Percentiles rank a stretch among this genome's conserved stretches.
Evolutionary conservation across 2,888 invertebrate species (phyloP).

Genomic region (Therioaphis trifolii): DNA sequence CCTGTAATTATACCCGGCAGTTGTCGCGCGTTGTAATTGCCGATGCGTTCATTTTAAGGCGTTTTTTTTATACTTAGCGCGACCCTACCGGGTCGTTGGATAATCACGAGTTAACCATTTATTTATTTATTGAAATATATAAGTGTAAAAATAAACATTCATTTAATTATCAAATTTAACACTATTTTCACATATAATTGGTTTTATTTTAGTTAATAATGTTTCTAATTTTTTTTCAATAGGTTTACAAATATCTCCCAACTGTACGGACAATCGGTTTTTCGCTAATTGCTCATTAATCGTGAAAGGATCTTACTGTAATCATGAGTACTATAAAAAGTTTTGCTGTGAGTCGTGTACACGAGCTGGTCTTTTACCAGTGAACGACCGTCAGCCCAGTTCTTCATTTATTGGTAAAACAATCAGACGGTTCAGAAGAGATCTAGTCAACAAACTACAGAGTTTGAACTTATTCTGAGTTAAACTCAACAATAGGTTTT

Average conservation of each 20-base stretch:
- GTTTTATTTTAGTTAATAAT: neutral
- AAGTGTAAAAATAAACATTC: no score
- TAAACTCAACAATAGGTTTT: neutral
- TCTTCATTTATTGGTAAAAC: neutral
- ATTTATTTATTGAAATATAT: no score
- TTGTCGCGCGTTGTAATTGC: no score
- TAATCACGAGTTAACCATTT: no score
- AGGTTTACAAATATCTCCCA: conserved; percentile 81
- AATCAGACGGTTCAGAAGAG: conserved; percentile 54
- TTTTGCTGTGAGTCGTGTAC: conserved; percentile 96
- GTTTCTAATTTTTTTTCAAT: conserved; percentile 63
- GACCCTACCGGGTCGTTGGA: no score
- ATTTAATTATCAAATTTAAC: no score
- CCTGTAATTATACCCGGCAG: no score
- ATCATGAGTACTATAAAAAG: conserved; percentile 89
- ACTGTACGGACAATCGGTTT: conserved; percentile 87
- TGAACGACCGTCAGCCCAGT: neutral
- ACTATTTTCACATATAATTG: neutral
- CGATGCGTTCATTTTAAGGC: no score
- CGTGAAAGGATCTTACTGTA: conserved; percentile 84
- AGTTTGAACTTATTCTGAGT: conserved; percentile 47
- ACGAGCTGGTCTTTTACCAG: conserved; percentile 80
- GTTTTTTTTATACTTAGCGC: no score
- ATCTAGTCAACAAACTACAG: conserved; percentile 61
- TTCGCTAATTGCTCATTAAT: conserved; percentile 92